Evolutionary conservation across 1,140 invertebrate species (phyloP).

Genomic region (Mya arenaria): DNA sequence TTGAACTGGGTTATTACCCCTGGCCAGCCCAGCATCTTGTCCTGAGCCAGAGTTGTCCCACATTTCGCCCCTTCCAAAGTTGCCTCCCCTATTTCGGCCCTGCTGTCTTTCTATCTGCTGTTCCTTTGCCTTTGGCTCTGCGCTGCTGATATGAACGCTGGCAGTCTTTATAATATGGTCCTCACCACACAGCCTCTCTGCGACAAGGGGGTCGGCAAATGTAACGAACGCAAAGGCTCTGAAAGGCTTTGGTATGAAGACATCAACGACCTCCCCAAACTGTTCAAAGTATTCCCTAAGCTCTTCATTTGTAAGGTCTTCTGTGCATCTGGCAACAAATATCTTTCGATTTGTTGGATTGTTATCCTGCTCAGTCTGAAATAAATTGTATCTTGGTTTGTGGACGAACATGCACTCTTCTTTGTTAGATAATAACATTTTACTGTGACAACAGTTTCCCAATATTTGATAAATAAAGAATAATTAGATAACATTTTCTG

Average conservation of each 20-base stretch:
- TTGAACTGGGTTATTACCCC: no score
- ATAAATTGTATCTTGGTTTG: no score
- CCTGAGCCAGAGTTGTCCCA: neutral
- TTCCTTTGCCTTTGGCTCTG: conserved; percentile 89
- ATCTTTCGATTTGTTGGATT: conserved; percentile 71
- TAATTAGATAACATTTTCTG: no score
- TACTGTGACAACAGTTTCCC: no score
- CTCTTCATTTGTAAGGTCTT: conserved; percentile 76
- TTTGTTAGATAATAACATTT: no score
- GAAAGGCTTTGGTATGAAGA: conserved; percentile 82
- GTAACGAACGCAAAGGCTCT: conserved; percentile 81
- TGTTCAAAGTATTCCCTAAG: conserved; percentile 78
- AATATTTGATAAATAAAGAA: no score
- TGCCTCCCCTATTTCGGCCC: conserved; percentile 14
- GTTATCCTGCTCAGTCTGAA: conserved; percentile 29
- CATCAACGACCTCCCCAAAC: conserved; percentile 79
- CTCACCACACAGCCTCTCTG: conserved; percentile 94
- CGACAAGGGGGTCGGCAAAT: conserved; percentile 84
- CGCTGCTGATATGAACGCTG: conserved; percentile 96
- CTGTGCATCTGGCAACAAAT: conserved; percentile 79
- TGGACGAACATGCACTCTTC: no score
- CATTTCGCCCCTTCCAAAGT: conserved; percentile 2
- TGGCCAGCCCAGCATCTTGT: neutral
- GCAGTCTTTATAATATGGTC: conserved; percentile 97
- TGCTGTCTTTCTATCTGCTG: neutral